Conservation (phyloP, 2,797 vertebrate species). For the Gymnoscopelus braueri region DNA sequence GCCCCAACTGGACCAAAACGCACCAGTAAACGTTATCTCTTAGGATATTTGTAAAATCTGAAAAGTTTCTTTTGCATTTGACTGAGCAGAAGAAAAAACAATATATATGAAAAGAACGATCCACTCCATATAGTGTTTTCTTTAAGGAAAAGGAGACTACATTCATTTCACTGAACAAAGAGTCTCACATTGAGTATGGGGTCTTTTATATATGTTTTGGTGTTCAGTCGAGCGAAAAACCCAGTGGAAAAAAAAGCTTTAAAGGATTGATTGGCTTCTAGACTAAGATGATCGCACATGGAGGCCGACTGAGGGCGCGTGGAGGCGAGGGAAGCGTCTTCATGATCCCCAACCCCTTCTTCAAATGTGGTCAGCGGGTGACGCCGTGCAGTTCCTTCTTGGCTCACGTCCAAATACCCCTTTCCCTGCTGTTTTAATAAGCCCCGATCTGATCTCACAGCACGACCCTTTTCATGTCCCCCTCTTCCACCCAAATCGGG, state of each 20-base stretch:
- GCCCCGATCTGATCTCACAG: conserved; percentile 64
- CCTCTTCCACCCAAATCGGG: conserved; percentile 46
- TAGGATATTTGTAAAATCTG: too few relatives aligned
- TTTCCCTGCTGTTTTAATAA: conserved; percentile 83
- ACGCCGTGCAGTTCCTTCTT: conserved; percentile 87
- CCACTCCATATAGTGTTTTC: too few relatives aligned
- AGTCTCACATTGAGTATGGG: background rate
- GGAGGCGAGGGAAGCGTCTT: conserved; percentile 30
- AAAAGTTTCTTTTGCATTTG: too few relatives aligned
- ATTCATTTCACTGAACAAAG: conserved; percentile 9
- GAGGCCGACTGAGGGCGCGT: conserved; percentile 10
- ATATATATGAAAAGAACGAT: too few relatives aligned
- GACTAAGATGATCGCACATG: conserved; percentile 11
- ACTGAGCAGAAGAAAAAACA: too few relatives aligned
- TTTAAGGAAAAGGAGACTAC: too few relatives aligned
- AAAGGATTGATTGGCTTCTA: background rate
- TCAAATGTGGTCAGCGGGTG: conserved; percentile 77
- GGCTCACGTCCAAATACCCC: conserved; percentile 79
- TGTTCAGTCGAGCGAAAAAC: conserved; percentile 17
- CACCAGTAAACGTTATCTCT: too few relatives aligned
- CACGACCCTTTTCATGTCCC: conserved; percentile 62
- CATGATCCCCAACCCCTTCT: conserved; percentile 55
- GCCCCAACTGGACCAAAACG: too few relatives aligned
- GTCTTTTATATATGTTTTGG: conserved; percentile 27
- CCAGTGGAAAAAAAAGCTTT: conserved; percentile 22